Base-by-base conservation (phyloP, 2,797 vertebrate species). In the Eospalax fontanierii region DNA sequence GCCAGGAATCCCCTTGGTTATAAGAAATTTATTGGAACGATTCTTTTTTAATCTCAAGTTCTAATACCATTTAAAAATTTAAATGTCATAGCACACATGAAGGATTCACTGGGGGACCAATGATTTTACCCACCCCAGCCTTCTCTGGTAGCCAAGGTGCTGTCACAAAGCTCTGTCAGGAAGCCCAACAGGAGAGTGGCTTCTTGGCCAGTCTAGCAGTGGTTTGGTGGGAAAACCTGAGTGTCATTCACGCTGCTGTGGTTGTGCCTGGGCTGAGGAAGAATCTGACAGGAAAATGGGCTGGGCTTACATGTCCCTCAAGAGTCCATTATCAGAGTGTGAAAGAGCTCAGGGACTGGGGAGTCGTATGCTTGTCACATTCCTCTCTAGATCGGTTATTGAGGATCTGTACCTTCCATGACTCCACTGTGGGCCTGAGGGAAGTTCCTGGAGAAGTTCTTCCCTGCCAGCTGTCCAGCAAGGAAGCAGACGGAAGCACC, bases 1-100 rank as follows among this genome's bases (percentile, higher is more conserved):
- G 97, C 88, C 96, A 96, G 96, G 93, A 92, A 93, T 94, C 96
- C 90, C 97, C 93, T 95, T 1, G 0, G 94, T 92, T 90, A 78
- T 90, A 90, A 93, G 95, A 96, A 97, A 96, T 92, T 94, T 92
- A 96, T 96, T 94, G 68, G 83, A 94, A 91, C 4, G 5, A 89
- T 93, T 94, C 95, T 92, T 96, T 96, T 96, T 96, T 70, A 96
- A 96, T 95, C 93, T 78, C 75, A 38, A 96, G 90, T 95, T 90
- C 89, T 96, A 97, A 97, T 94, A 90, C 90, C 75, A 78, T 90
- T 94, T 94, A 83, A 94, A 96, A 94, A 63, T 95, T 92, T 96
- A 97, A 96, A 95, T 96, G 92, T 94, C 97, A 95, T 75, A 84
- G 87, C 79, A 71, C 57, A 40, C 89, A 85, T 35, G 88, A 86